Conservation (phyloP, 2,888 invertebrate genomes). For the Caenorhabditis panamensis region DNA sequence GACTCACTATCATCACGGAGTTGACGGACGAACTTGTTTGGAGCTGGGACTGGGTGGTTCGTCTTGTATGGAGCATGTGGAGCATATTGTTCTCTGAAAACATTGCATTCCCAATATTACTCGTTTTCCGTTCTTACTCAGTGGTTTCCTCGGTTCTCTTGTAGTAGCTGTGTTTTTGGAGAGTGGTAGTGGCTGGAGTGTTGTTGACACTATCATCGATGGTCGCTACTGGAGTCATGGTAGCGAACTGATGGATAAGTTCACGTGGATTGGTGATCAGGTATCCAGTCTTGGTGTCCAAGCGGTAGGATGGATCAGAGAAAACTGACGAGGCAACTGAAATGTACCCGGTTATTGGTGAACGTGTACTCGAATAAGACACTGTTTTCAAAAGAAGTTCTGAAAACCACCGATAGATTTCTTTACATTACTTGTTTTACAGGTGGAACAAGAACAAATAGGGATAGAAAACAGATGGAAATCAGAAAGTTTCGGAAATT, state of each 20-base stretch:
- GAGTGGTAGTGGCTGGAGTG: constrained; percentile 65
- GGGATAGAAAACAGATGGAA: constrained; percentile 20
- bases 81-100: constrained; percentile 67
- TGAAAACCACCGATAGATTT: constrained; percentile 24
- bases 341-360: constrained; percentile 3
- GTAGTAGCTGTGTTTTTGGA: constrained; percentile 74
- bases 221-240: constrained; percentile 78
- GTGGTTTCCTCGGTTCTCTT: constrained; percentile 75
- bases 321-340: constrained; percentile 68
- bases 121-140: constrained; percentile 33
- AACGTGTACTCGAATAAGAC: no score
- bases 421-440: neutral
- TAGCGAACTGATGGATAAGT: constrained; percentile 80
- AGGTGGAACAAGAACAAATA: constrained; percentile 29
- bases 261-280: constrained; percentile 80
- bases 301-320: constrained; percentile 73
- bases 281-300: constrained; percentile 75
- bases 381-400: neutral
- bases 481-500: constrained; percentile 21
- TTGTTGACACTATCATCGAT: constrained; percentile 70
- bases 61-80: constrained; percentile 77
- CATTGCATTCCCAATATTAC: neutral
- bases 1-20: constrained; percentile 79
- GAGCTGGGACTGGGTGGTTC: constrained; percentile 66
- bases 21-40: constrained; percentile 79